Percentiles rank a stretch among this genome's conserved stretches.
phyloP scores from a whole-genome alignment of 2,797 vertebrate genomes.

The Distichodus sexfasciatus region DNA sequence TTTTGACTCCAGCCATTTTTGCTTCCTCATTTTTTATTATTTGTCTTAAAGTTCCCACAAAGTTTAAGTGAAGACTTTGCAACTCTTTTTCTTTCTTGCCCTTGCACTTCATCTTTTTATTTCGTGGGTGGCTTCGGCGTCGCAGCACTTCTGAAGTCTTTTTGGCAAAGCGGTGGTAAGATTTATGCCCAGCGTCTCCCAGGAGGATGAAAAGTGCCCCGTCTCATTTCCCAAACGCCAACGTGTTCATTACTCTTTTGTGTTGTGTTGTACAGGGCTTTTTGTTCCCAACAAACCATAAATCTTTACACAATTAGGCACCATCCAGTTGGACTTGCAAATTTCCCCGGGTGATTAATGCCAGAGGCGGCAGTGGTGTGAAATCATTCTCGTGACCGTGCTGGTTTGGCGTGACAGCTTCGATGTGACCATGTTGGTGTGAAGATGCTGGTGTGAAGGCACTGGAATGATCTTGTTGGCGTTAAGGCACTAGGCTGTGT shows the following conservation, averaged over 20 bases:
- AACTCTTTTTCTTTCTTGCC: neutral
- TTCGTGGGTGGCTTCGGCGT: neutral
- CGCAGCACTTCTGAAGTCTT: slow-evolving; percentile 6
- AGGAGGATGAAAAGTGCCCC: slow-evolving; percentile 3
- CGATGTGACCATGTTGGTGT: too few relatives aligned
- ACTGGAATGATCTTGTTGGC: neutral
- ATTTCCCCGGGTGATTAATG: slow-evolving; percentile 37
- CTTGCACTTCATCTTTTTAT: neutral
- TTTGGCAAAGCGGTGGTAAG: slow-evolving; percentile 22
- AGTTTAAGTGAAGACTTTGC: neutral
- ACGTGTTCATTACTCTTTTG: slow-evolving; percentile 38
- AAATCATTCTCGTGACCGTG: neutral
- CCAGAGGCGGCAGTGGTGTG: too few relatives aligned
- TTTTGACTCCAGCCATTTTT: neutral
- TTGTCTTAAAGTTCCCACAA: neutral
- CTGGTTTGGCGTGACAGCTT: slow-evolving; percentile 2
- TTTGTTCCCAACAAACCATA: slow-evolving; percentile 26
- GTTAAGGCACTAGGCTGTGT: too few relatives aligned
- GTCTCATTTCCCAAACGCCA: slow-evolving; percentile 31
- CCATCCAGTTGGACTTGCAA: slow-evolving; percentile 33
- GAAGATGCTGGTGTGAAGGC: too few relatives aligned
- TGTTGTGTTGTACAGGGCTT: slow-evolving; percentile 23
- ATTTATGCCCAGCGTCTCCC: slow-evolving; percentile 11
- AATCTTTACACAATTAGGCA: slow-evolving; percentile 39
- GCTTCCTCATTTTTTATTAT: too few relatives aligned